These are phyloP conservation scores for Caenorhabditis drosophilae DNA, from an alignment of 2,888 invertebrate genomes.

Conservation along the genomic window DNA sequence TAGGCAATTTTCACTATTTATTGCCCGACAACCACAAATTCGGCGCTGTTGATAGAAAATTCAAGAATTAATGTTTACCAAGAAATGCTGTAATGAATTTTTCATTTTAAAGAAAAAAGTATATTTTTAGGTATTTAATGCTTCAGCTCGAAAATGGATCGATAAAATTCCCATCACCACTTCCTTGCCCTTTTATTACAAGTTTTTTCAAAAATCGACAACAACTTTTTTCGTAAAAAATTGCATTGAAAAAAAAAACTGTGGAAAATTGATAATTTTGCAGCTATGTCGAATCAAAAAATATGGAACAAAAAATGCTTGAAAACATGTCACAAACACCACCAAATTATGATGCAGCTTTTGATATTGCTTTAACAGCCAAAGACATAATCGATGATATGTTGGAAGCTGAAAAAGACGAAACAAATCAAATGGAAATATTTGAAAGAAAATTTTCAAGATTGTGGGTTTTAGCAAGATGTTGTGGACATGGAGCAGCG, in stretches of 20 bases:
- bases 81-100: conserved; percentile 43
- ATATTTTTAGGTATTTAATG: conserved; percentile 18
- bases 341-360: conserved; percentile 9
- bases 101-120: neutral
- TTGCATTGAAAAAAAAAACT: neutral
- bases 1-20: conserved; percentile 53
- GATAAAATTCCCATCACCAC: conserved; percentile 30
- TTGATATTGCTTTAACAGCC: conserved; percentile 21
- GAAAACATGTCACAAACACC: conserved; percentile 8
- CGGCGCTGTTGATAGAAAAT: conserved; percentile 39
- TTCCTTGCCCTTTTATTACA: conserved; percentile 17
- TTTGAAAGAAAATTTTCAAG: conserved; percentile 76
- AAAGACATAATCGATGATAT: conserved; percentile 15
- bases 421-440: conserved; percentile 69
- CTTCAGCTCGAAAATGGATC: conserved; percentile 28
- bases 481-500: conserved; percentile 71
- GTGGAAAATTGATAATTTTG: neutral
- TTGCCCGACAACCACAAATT: conserved; percentile 54
- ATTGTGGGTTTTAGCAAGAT: conserved; percentile 71
- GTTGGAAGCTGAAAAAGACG: conserved; percentile 1
- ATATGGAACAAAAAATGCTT: conserved; percentile 34
- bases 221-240: conserved; percentile 20
- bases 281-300: conserved; percentile 45
- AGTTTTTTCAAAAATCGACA: conserved; percentile 31
- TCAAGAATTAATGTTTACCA: conserved; percentile 37